Conservation (phyloP, 2,113 vertebrate species). For the Pteropus alecto region DNA sequence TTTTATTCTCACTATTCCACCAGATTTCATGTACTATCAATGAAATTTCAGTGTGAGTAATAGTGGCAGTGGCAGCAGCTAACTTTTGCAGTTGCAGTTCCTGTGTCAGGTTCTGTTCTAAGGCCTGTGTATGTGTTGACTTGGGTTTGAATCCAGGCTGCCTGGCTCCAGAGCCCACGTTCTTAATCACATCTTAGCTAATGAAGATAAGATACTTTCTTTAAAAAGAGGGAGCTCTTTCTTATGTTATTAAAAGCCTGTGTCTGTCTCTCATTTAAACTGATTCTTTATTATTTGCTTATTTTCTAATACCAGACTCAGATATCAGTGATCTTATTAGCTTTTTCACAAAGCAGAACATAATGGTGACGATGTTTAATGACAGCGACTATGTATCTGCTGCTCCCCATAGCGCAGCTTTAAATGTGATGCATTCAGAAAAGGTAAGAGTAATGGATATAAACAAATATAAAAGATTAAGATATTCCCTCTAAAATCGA, state of each 20-base stretch:
- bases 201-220: background rate
- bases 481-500: background rate
- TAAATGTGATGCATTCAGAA: constrained; percentile 87
- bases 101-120: background rate
- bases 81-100: background rate
- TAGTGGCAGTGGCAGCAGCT: background rate
- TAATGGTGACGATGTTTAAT: constrained; percentile 89
- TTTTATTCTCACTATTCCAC: background rate
- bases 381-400: constrained; percentile 88
- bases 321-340: constrained; percentile 87
- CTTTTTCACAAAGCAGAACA: constrained; percentile 88
- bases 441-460: constrained; percentile 82
- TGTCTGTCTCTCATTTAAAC: background rate
- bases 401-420: constrained; percentile 92
- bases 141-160: background rate
- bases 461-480: background rate
- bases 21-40: background rate
- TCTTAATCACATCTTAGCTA: background rate
- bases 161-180: background rate
- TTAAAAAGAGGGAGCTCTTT: background rate
- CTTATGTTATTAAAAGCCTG: background rate
- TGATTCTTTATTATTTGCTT: constrained; percentile 34
- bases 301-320: constrained; percentile 80
- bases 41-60: background rate
- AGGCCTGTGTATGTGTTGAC: background rate